Percentiles rank a stretch among this genome's conserved stretches.
Evolutionary conservation across 2,113 vertebrate species (phyloP).

Genomic region (Myanophis thanlyinensis): DNA sequence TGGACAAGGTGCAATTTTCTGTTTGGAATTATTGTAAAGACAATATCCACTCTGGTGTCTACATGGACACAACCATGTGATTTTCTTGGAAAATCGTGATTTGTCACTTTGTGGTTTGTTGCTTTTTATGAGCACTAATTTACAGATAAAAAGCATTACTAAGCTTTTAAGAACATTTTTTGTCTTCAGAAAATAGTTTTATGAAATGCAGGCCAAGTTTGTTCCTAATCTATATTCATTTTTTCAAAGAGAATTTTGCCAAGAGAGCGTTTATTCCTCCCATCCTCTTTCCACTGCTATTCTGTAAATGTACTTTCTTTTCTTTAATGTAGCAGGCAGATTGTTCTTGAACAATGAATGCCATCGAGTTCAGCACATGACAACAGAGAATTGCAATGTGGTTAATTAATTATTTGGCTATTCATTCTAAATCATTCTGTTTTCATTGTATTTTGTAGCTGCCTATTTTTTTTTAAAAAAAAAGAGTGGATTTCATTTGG

Average conservation of each 20-base stretch:
- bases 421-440: conserved; percentile 22
- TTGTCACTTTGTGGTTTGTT: neutral
- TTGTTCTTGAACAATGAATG: conserved; percentile 21
- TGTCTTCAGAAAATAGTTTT: neutral
- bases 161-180: neutral
- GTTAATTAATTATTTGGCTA: conserved; percentile 37
- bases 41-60: neutral
- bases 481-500: neutral
- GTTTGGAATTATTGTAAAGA: neutral
- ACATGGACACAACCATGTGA: neutral
- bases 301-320: conserved; percentile 15
- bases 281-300: neutral
- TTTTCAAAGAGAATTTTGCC: conserved; percentile 5
- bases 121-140: neutral
- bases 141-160: neutral
- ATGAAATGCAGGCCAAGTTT: neutral
- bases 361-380: neutral
- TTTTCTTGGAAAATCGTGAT: neutral
- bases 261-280: neutral
- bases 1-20: neutral
- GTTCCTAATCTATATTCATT: neutral
- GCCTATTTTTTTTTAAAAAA: neutral
- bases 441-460: conserved; percentile 32
- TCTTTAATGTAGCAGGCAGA: neutral
- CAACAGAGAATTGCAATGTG: neutral